phyloP scores from a whole-genome alignment of 2,888 invertebrate species.

The Ophion ventricosus region DNA sequence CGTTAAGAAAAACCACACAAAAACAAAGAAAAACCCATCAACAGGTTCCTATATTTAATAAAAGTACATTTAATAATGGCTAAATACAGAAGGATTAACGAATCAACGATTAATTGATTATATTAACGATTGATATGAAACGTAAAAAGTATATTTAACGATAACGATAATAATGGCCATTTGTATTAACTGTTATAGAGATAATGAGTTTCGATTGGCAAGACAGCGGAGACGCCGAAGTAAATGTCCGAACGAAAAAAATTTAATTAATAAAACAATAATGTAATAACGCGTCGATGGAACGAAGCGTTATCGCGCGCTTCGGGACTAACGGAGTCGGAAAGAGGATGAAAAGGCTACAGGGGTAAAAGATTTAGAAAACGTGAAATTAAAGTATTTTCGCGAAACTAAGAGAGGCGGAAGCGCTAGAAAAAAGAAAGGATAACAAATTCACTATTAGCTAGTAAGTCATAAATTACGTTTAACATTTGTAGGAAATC shows the following conservation, averaged over 20 bases:
- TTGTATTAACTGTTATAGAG: conserved; percentile 67
- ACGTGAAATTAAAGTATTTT: neutral
- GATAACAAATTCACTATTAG: conserved; percentile 77
- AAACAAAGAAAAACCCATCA: conserved; percentile 79
- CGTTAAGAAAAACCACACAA: conserved; percentile 16
- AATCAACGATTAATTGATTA: conserved; percentile 69
- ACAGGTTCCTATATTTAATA: conserved; percentile 83
- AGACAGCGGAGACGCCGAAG: conserved; percentile 3
- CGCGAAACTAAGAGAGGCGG: conserved; percentile 27
- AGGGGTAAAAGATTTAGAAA: conserved; percentile 17
- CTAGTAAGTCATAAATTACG: conserved; percentile 74
- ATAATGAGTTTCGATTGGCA: conserved; percentile 51
- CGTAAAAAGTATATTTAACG: conserved; percentile 67
- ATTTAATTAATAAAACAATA: conserved; percentile 1
- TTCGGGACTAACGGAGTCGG: conserved; percentile 51
- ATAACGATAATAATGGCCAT: conserved; percentile 66
- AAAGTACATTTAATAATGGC: conserved; percentile 80
- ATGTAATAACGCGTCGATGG: neutral
- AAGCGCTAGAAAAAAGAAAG: conserved; percentile 40
- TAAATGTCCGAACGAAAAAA: conserved; percentile 13
- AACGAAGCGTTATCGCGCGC: conserved; percentile 49
- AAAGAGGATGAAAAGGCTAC: conserved; percentile 47
- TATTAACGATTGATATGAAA: conserved; percentile 58
- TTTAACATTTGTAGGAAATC: conserved; percentile 72
- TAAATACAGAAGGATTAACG: conserved; percentile 66